These are phyloP conservation scores for Arrhamphus sclerolepis DNA, from an alignment of 2,797 vertebrate genomes.

Conservation along the genomic window DNA sequence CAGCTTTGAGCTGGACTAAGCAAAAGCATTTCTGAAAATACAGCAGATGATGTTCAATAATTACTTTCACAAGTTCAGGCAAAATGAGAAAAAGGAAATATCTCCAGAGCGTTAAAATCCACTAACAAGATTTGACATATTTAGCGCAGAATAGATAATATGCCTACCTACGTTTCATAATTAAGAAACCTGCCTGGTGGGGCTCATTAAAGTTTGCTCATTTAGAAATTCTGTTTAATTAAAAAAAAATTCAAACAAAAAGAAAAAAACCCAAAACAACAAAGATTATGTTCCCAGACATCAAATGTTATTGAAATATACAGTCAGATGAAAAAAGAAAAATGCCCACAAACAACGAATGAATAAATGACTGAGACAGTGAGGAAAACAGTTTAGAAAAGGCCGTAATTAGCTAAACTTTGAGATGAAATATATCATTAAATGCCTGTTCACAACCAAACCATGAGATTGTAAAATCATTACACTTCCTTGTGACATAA, in stretches of 20 bases:
- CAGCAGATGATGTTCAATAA: constrained; percentile 41
- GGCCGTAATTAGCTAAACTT: too few species aligned
- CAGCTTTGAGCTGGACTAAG: constrained; percentile 48
- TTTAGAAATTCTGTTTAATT: constrained; percentile 27
- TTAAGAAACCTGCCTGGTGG: constrained; percentile 46
- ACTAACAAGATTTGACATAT: constrained; percentile 45
- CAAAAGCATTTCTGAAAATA: constrained; percentile 40
- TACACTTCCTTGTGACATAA: too few species aligned
- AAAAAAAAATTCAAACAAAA: too few species aligned
- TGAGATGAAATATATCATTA: too few species aligned
- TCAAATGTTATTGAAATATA: too few species aligned
- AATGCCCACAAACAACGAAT: not conserved
- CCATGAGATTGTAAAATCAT: too few species aligned
- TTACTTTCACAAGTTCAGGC: constrained; percentile 34
- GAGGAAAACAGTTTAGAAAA: too few species aligned
- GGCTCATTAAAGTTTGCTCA: constrained; percentile 47
- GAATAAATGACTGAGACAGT: too few species aligned
- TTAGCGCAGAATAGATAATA: constrained; percentile 48
- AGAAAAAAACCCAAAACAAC: too few species aligned
- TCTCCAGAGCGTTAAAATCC: constrained; percentile 33
- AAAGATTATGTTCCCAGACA: not conserved
- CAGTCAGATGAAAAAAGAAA: too few species aligned
- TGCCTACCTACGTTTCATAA: constrained; percentile 30
- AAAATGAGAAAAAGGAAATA: constrained; percentile 33
- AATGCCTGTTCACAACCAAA: too few species aligned